Percentiles rank a stretch among this genome's conserved stretches.
phyloP scores from a whole-genome alignment of 2,888 invertebrate genomes.

The Tinea trinotella region DNA sequence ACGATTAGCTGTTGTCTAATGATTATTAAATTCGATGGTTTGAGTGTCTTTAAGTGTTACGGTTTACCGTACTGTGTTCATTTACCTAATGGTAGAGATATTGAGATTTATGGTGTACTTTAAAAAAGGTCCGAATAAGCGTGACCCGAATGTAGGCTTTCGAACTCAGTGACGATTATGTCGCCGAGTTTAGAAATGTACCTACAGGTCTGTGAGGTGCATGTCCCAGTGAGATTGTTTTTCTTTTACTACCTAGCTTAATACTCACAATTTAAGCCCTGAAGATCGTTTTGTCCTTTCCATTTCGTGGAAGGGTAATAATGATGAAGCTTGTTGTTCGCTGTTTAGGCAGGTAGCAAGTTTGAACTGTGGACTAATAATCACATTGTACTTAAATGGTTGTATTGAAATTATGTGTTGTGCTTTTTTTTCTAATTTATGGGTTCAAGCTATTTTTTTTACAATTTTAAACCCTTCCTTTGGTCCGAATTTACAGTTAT shows the following conservation, averaged over 20 bases:
- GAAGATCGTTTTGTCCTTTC: no score
- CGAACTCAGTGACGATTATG: not conserved
- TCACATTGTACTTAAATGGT: not conserved
- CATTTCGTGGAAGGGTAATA: no score
- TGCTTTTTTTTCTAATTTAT: no score
- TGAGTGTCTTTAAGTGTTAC: not conserved
- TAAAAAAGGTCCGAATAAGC: not conserved
- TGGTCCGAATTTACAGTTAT: no score
- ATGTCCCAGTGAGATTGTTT: not conserved
- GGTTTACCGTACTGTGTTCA: not conserved
- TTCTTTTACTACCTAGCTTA: no score
- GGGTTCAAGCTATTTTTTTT: no score
- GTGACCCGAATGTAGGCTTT: not conserved
- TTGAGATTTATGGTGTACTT: constrained; percentile 1
- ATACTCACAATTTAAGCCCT: no score
- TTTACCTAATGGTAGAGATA: not conserved
- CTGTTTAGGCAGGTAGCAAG: no score
- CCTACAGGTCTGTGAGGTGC: not conserved
- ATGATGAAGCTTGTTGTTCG: no score
- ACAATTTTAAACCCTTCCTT: no score
- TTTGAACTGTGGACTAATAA: not conserved
- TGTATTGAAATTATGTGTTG: not conserved
- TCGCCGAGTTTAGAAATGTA: not conserved
- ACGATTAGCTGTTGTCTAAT: no score
- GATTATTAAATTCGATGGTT: no score